phyloP scores from a whole-genome alignment of 2,113 vertebrate species.

The Hippopotamus amphibius region DNA sequence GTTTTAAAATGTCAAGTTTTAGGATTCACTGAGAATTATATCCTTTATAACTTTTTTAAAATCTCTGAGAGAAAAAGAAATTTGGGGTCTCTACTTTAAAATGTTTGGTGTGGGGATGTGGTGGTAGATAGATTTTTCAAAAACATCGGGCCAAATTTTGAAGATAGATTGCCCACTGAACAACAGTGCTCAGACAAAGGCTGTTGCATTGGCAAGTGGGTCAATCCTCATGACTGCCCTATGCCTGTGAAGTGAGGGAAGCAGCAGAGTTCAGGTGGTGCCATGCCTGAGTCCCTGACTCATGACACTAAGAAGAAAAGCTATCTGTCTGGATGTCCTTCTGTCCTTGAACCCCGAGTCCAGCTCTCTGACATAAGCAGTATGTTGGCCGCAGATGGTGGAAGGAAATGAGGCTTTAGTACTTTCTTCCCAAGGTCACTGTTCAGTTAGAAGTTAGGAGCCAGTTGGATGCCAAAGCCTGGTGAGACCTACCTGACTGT shows the following conservation, averaged over 20 bases:
- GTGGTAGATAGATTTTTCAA: neutral
- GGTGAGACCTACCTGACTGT: neutral
- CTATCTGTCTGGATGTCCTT: neutral
- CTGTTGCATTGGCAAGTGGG: neutral
- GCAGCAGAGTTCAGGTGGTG: neutral
- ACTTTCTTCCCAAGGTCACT: neutral
- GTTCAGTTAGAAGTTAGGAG: neutral
- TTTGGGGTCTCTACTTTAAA: neutral
- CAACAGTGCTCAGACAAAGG: accelerated
- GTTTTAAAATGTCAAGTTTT: neutral
- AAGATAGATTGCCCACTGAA: neutral
- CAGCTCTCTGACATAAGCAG: too few relatives aligned
- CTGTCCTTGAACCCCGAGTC: neutral
- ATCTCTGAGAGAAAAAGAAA: neutral
- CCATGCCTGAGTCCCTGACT: neutral
- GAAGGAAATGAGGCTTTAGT: neutral
- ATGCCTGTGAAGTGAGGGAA: accelerated
- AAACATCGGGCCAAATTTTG: neutral
- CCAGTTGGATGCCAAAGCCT: neutral
- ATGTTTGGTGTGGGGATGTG: neutral
- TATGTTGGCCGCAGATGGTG: too few relatives aligned
- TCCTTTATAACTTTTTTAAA: neutral
- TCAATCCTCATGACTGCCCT: neutral
- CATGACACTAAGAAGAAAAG: neutral
- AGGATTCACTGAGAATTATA: neutral